Evolutionary conservation across 2,797 vertebrate species (phyloP).

Genomic region (Dendrocincla fuliginosa): DNA sequence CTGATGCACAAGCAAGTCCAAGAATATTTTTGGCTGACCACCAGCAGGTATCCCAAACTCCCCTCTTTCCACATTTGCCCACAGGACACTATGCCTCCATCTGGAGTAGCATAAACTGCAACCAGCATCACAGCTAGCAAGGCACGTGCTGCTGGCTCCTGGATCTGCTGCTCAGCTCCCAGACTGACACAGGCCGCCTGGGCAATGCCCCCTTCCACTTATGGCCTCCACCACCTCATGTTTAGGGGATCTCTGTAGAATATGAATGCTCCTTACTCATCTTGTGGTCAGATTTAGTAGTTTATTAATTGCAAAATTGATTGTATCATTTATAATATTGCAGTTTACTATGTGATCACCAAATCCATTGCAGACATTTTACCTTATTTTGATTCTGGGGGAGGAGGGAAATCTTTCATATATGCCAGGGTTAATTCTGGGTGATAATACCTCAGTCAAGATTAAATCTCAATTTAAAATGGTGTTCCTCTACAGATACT

Average conservation of each 20-base stretch:
- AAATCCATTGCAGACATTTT: not conserved
- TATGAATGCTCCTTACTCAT: not conserved
- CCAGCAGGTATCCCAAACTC: not conserved
- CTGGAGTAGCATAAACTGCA: not conserved
- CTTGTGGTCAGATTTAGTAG: not conserved
- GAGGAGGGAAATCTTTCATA: not conserved
- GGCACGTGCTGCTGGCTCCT: accelerated
- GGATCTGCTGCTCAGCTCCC: not conserved
- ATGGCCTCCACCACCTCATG: not conserved
- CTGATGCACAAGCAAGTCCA: not conserved
- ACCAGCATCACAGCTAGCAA: not conserved
- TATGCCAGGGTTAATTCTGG: not conserved
- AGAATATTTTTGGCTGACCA: not conserved
- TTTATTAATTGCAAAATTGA: not conserved
- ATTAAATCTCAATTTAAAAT: constrained; percentile 21
- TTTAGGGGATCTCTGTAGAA: not conserved
- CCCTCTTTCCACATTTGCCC: not conserved
- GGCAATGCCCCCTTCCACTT: not conserved
- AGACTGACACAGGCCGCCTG: not conserved
- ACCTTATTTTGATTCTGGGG: not conserved
- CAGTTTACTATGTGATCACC: not conserved
- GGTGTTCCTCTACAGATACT: not conserved
- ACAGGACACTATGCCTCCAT: not conserved
- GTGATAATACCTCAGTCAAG: not conserved
- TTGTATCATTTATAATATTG: not conserved